phyloP scores from a whole-genome alignment of 1,140 invertebrate species.

The Meteorus sp. region DNA sequence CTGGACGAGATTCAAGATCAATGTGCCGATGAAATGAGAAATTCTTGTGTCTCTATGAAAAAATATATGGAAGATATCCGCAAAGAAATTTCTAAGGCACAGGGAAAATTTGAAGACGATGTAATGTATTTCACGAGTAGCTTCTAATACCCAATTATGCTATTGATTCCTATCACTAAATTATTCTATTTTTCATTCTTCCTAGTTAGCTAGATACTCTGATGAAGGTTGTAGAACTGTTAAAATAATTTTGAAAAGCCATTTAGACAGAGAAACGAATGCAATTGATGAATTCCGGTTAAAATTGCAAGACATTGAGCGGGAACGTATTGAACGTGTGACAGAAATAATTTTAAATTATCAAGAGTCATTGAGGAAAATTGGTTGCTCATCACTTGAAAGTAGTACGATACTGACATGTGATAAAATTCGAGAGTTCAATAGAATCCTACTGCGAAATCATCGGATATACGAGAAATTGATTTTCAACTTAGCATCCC shows the following conservation, averaged over 20 bases:
- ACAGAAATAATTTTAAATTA: slow-evolving; percentile 6
- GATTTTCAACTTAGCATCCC: slow-evolving; percentile 3
- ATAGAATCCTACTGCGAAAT: slow-evolving; percentile 1
- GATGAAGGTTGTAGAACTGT: background rate
- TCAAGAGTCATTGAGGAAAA: background rate
- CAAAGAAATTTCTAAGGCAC: background rate
- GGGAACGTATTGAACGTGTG: background rate
- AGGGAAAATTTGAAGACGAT: background rate
- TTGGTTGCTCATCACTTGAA: background rate
- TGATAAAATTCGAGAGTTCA: slow-evolving; percentile 5
- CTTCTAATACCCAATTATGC: too few relatives aligned
- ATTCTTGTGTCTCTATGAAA: background rate
- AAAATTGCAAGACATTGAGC: slow-evolving; percentile 2
- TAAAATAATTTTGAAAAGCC: background rate
- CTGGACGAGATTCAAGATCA: too few relatives aligned
- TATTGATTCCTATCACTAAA: background rate
- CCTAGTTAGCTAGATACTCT: background rate
- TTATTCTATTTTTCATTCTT: background rate
- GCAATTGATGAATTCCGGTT: background rate
- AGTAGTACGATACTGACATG: background rate
- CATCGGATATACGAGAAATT: background rate
- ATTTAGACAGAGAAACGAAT: background rate
- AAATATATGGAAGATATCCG: background rate
- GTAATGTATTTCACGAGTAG: background rate
- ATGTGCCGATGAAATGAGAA: too few relatives aligned